phyloP scores from a whole-genome alignment of 1,140 invertebrate genomes.

The Ips nitidus region DNA sequence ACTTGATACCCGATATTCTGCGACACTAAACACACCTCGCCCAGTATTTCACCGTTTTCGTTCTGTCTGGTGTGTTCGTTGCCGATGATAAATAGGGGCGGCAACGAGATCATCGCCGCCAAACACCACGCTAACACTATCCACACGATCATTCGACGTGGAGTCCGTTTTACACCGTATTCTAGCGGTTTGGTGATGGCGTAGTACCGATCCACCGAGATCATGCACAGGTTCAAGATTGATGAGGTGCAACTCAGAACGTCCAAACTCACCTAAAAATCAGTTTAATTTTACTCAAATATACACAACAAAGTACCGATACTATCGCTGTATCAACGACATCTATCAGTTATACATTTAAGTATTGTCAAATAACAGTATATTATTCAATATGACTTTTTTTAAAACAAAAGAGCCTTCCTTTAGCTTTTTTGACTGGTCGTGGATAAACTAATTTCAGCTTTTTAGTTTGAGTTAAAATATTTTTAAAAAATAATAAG shows the following conservation, averaged over 20 bases:
- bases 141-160: slow-evolving; percentile 79
- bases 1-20: slow-evolving; percentile 88
- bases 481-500: too few relatives aligned
- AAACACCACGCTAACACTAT: slow-evolving; percentile 87
- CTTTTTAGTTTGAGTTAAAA: too few relatives aligned
- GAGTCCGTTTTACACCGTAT: slow-evolving; percentile 85
- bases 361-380: too few relatives aligned
- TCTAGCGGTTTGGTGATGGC: slow-evolving; percentile 90
- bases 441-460: too few relatives aligned
- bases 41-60: slow-evolving; percentile 51
- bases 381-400: too few relatives aligned
- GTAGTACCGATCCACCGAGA: slow-evolving; percentile 85
- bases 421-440: too few relatives aligned
- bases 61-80: slow-evolving; percentile 70
- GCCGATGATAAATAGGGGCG: slow-evolving; percentile 83
- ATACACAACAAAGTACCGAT: too few relatives aligned
- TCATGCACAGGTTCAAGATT: slow-evolving; percentile 90
- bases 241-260: slow-evolving; percentile 84
- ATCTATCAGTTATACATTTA: too few relatives aligned
- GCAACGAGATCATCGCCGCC: slow-evolving; percentile 85
- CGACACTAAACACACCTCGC: slow-evolving; percentile 75
- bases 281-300: background rate
- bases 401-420: too few relatives aligned
- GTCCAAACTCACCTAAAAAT: slow-evolving; percentile 63
- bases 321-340: too few relatives aligned